Evolutionary conservation across 2,888 invertebrate species (phyloP), one percentile per base, ranked within the genome.

Genomic region (Aromia moschata): DNA sequence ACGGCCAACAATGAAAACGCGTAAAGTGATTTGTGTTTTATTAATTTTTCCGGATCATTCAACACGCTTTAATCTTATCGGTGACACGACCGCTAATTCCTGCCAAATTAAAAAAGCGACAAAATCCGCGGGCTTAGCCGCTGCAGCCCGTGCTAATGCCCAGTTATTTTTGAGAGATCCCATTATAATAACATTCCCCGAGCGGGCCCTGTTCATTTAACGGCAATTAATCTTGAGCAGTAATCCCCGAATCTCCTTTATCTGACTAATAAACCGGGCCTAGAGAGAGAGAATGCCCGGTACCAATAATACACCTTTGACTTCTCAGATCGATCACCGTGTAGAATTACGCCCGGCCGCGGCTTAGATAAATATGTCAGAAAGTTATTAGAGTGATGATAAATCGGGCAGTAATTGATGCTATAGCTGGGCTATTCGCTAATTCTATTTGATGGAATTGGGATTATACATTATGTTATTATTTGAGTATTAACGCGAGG

Each of bases 351-450:
- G 15, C 25, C 37, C 20, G 41, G 20, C 7, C 7, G 40, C 25
- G 41, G 41, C 41, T 25, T 16, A 41, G 52, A 52, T 41, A 57
- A 57, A 51, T 38, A 37, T 57, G 57, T 57, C 57, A 57, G 36
- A 44, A 51, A 51, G 56, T 49, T 57, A 57, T 57, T 57, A 57
- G 16, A 12, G 31, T 16, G 14, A 38, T 57, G 57, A 57, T 51
- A 37, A 57, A 57, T 57, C 44, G 56, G 18, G 51, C 36, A 17
- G 37, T 51, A 51, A 52, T 52, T 52, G 31, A 41, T 52, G 41
- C 41, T 30, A 41, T 41, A 14, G 41, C 41, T 41, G 41, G n/a
- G 30, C 52, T 41, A 52, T 40, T 52, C 52, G 52, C 12, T 52
- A 52, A 52, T 52, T 52, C 52, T 52, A 52, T 52, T 41, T 52